Percentiles rank a stretch among this genome's conserved stretches.
These are phyloP conservation scores for Boleophthalmus pectinirostris DNA, from an alignment of 2,113 vertebrate genomes.

Conservation along the genomic window DNA sequence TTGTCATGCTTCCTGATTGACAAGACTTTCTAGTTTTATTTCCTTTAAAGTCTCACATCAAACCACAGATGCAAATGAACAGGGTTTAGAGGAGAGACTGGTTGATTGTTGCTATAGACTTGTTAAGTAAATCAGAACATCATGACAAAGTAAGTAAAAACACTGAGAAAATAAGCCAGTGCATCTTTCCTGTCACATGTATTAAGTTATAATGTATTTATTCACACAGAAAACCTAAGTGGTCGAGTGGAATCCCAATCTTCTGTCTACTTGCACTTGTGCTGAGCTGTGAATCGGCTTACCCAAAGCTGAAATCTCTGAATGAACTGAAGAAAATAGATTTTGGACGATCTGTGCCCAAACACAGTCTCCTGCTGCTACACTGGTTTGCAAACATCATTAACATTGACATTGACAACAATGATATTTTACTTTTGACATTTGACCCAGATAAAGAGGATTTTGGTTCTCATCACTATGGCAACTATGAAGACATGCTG, in stretches of 20 bases:
- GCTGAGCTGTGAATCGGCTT: slow-evolving; percentile 30
- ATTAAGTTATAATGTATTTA: slow-evolving; percentile 1
- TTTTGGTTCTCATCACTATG: slow-evolving; percentile 65
- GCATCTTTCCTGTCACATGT: too few species aligned
- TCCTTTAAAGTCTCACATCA: background rate
- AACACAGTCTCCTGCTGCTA: slow-evolving; percentile 60
- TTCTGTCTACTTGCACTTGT: slow-evolving; percentile 27
- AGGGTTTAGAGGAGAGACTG: background rate
- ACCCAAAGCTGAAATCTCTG: slow-evolving; percentile 37
- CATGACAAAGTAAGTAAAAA: background rate
- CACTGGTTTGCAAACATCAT: slow-evolving; percentile 64
- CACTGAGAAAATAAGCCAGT: too few species aligned
- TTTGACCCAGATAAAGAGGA: slow-evolving; percentile 48
- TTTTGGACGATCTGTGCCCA: slow-evolving; percentile 45
- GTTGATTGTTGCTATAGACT: background rate
- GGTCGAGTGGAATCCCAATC: slow-evolving; percentile 6
- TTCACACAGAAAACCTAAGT: too few species aligned
- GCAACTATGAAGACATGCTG: slow-evolving; percentile 51
- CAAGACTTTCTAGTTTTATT: background rate
- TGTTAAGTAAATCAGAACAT: background rate
- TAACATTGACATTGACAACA: slow-evolving; percentile 33
- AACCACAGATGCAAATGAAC: background rate
- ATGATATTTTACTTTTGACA: slow-evolving; percentile 39
- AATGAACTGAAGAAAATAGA: slow-evolving; percentile 49
- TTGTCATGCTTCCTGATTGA: background rate